A percentile compares a stretch with the other conserved stretches of the same genome.
Conservation (phyloP, 2,888 invertebrate species). For the Limnephilus lunatus region DNA sequence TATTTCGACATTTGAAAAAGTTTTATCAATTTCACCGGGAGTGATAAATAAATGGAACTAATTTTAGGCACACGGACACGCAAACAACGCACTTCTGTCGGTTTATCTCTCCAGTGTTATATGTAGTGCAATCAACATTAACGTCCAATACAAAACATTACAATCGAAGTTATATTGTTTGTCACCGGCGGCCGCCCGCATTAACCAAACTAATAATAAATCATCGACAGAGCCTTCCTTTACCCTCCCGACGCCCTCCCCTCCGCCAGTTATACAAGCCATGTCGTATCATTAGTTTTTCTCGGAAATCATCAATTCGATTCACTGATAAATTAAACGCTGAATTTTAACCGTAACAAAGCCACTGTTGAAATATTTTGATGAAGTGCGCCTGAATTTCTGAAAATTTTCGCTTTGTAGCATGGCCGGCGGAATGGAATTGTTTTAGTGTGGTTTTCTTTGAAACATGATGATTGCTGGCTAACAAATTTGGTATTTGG, state of each 20-base stretch:
- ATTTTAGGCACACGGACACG: background rate
- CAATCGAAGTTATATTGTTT: background rate
- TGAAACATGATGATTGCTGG: background rate
- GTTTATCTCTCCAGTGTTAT: background rate
- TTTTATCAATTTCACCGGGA: background rate
- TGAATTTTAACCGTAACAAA: background rate
- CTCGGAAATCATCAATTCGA: background rate
- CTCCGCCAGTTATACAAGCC: background rate
- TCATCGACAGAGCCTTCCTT: background rate
- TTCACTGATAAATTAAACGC: background rate
- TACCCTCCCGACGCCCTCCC: background rate
- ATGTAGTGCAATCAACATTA: background rate
- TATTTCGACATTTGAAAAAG: background rate
- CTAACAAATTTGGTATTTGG: background rate
- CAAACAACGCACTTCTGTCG: background rate
- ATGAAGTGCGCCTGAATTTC: background rate
- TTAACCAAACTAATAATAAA: constrained; percentile 7
- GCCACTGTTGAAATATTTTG: background rate
- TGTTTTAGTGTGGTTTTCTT: background rate
- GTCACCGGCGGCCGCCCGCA: background rate
- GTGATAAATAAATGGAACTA: background rate
- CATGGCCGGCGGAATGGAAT: background rate
- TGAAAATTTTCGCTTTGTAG: background rate
- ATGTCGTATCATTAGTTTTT: background rate
- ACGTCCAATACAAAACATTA: background rate